These are phyloP conservation scores for Anas capensis DNA, from an alignment of 2,797 vertebrate species.

Conservation along the genomic window DNA sequence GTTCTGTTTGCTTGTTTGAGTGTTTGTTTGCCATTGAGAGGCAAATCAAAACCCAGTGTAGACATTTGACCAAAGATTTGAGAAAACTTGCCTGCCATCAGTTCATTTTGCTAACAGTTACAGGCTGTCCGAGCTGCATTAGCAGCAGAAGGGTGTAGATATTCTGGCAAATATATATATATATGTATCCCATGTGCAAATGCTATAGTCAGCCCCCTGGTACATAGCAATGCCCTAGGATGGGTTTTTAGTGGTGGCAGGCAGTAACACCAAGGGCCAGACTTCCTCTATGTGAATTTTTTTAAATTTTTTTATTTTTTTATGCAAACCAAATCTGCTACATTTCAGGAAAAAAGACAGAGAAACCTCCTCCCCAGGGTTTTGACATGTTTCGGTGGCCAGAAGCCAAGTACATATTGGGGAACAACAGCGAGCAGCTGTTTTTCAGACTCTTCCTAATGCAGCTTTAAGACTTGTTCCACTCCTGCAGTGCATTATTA, in stretches of 20 bases:
- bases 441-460: constrained; percentile 1
- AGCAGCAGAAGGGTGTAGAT: background rate
- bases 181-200: background rate
- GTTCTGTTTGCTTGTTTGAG: background rate
- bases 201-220: accelerated
- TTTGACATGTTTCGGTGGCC: background rate
- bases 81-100: background rate
- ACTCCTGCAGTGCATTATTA: background rate
- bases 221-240: background rate
- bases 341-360: background rate
- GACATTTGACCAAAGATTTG: background rate
- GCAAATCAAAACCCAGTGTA: background rate
- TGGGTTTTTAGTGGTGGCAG: background rate
- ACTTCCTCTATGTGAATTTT: background rate
- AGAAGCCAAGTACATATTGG: constrained; percentile 21
- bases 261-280: background rate
- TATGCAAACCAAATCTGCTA: background rate
- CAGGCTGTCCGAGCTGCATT: background rate
- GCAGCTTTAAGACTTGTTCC: background rate
- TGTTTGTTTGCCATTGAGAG: background rate
- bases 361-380: background rate
- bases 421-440: constrained; percentile 40
- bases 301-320: background rate
- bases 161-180: no score
- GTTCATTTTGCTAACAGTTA: background rate